Conservation (phyloP, 2,888 invertebrate species). For the Embidobia sp. region DNA sequence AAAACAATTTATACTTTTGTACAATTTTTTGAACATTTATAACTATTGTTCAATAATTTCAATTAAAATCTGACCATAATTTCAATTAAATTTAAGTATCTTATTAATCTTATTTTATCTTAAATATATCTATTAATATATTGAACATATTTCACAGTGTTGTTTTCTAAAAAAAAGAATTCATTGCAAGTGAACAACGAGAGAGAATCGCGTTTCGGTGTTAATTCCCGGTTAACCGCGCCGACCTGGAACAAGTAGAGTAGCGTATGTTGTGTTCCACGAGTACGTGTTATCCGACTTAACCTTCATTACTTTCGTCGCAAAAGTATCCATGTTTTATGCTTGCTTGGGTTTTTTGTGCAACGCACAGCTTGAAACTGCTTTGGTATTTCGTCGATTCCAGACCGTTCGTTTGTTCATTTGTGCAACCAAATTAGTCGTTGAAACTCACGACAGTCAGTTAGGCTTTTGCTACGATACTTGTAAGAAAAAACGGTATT, state of each 20-base stretch:
- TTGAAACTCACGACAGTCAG: slow-evolving; percentile 8
- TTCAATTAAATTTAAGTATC: too few species aligned
- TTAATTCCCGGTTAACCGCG: slow-evolving; percentile 64
- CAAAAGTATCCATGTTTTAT: slow-evolving; percentile 23
- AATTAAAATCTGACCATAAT: too few species aligned
- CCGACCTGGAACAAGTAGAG: slow-evolving; percentile 6
- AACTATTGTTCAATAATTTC: too few species aligned
- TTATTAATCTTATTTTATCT: too few species aligned
- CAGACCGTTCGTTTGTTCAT: slow-evolving; percentile 20
- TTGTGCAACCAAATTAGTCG: slow-evolving; percentile 19
- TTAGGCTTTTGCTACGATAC: too few species aligned
- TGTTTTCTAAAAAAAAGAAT: slow-evolving; percentile 66
- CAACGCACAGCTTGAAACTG: background rate
- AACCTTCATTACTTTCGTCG: slow-evolving; percentile 32
- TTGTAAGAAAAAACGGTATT: too few species aligned
- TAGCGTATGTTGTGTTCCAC: slow-evolving; percentile 2
- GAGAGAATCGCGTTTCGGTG: slow-evolving; percentile 64
- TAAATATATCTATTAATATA: too few species aligned
- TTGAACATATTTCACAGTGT: too few species aligned
- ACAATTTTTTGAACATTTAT: too few species aligned
- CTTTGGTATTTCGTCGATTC: slow-evolving; percentile 2
- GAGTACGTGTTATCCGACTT: slow-evolving; percentile 31
- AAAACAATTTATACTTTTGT: too few species aligned
- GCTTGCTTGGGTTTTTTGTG: slow-evolving; percentile 4
- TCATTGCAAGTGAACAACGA: slow-evolving; percentile 66